Conservation (phyloP, 1,140 invertebrate genomes). For the Brachionus rubens region DNA sequence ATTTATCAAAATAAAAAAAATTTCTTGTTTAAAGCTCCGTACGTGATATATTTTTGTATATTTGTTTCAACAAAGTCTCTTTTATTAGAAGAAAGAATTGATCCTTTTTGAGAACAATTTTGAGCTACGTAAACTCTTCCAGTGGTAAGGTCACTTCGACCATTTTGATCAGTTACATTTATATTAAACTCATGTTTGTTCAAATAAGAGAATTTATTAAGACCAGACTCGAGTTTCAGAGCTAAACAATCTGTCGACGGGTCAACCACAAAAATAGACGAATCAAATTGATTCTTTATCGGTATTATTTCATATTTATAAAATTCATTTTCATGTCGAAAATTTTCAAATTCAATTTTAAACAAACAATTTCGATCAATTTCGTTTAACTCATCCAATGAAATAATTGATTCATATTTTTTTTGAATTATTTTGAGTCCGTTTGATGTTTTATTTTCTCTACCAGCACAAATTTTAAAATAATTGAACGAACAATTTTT, state of each 20-base stretch:
- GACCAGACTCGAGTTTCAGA: not conserved
- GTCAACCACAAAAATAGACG: not conserved
- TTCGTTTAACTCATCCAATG: not conserved
- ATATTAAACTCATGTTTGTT: conserved; percentile 10
- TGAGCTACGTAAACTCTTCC: not conserved
- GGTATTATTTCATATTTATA: conserved; percentile 1
- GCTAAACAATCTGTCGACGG: not conserved
- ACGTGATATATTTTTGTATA: not conserved
- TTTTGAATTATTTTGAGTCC: not conserved
- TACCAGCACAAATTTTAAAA: not conserved
- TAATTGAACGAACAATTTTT: conserved; percentile 32
- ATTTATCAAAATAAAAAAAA: not conserved
- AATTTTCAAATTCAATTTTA: conserved; percentile 12
- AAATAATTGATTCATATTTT: not conserved
- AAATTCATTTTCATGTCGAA: not conserved
- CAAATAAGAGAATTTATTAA: not conserved
- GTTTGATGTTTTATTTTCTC: not conserved
- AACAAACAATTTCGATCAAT: not conserved
- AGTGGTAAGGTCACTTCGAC: not conserved
- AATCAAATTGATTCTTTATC: not conserved
- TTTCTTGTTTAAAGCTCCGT: not conserved
- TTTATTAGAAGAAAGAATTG: not conserved
- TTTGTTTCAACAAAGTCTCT: not conserved
- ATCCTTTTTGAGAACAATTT: not conserved
- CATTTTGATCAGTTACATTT: not conserved